Evolutionary conservation across 2,797 vertebrate genomes (phyloP), one percentile per base, ranked within the genome.

Genomic region (Hippopotamyrus pictus): DNA sequence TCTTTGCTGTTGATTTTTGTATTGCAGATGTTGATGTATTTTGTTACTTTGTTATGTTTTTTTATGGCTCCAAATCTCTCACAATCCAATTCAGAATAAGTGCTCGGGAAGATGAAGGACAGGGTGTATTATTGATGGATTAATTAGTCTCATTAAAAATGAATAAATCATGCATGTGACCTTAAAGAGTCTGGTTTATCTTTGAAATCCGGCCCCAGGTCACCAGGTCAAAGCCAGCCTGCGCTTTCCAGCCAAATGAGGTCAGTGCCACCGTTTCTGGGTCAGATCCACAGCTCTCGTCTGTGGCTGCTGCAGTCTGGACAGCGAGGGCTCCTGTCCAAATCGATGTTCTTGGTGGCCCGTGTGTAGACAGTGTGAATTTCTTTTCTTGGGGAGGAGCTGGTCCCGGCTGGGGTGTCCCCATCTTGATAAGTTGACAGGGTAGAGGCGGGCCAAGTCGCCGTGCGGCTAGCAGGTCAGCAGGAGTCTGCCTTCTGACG

Each of bases 101-200:
- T 73, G 65, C 29, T 73, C 37, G 12, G 29, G 1, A 73, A 14
- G 12, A 73, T 37, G 12, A 37, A 73, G 29, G 65, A 37, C 29
- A 17, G 65, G 25, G 25, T 14, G 65, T 17, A 37, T 73, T 37
- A 73, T 17, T 73, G 65, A 73, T 17, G 29, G 12, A 37, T 37
- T 6, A 73, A 73, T 73, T 73, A 37, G 29, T 79, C 73, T n/a
- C 73, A 79, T 46, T 79, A 79, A 79, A 79, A 79, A 79, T 79
- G 37, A 79, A 41, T 79, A 46, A 46, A 79, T n/a, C 33, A 79
- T 79, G 73, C 14, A 79, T 79, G 73, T 79, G 73, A 9, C 73
- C 33, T 79, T 44, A 79, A n/a, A 79, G 0, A 19, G 33, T 79
- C 33, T 76, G 25, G 69, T 37, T 79, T 79, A 73, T 37, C 65